phyloP scores from a whole-genome alignment of 2,113 vertebrate genomes.

The Macrotis lagotis region DNA sequence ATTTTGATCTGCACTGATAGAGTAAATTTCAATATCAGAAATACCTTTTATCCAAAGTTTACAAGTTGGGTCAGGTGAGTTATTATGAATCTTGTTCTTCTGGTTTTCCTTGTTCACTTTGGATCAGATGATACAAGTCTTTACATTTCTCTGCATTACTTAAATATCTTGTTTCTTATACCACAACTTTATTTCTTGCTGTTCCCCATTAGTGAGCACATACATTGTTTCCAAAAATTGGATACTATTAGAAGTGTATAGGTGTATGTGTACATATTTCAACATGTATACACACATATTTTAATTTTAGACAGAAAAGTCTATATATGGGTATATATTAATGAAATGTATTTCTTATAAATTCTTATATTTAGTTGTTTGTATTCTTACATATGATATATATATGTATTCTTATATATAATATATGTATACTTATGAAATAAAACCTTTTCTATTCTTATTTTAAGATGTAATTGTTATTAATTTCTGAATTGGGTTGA shows the following conservation, averaged over 20 bases:
- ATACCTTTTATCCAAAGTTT: neutral
- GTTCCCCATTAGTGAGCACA: neutral
- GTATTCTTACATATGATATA: neutral
- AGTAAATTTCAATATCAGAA: neutral
- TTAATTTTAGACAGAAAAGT: neutral
- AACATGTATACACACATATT: no score
- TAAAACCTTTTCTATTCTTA: neutral
- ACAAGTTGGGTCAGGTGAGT: neutral
- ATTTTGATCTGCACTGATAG: neutral
- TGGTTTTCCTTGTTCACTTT: neutral
- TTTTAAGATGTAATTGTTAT: neutral
- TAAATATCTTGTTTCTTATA: neutral
- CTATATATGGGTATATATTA: no score
- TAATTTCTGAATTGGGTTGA: neutral
- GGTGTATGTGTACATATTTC: neutral
- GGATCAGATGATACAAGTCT: neutral
- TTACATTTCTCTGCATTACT: neutral
- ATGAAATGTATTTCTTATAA: neutral
- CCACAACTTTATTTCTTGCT: neutral
- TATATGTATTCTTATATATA: no score
- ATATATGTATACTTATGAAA: no score
- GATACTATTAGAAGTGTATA: neutral
- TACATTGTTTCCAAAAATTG: neutral
- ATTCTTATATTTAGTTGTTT: neutral
- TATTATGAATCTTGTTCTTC: neutral